Percentiles rank a stretch among this genome's conserved stretches.
Evolutionary conservation across 2,113 vertebrate genomes (phyloP).

Genomic region (Uria aalge): DNA sequence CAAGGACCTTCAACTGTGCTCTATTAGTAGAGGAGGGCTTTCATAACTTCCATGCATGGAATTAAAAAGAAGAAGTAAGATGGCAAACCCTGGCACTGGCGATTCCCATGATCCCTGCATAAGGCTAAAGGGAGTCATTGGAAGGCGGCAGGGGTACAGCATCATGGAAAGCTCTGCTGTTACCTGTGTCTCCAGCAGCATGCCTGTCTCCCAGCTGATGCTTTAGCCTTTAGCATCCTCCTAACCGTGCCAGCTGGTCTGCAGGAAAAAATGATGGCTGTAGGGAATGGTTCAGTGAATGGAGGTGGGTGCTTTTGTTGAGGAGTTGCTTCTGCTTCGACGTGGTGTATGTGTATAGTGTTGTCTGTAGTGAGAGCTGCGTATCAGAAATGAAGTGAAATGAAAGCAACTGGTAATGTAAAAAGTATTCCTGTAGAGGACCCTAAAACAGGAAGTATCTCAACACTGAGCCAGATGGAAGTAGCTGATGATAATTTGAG

Average conservation of each 20-base stretch:
- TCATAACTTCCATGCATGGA: fast-evolving
- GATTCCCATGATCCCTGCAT: too few relatives aligned
- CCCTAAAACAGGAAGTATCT: not conserved
- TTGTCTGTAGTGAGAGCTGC: not conserved
- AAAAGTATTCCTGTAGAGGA: not conserved
- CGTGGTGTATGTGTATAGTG: fast-evolving
- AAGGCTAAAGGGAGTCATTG: not conserved
- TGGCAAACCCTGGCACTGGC: not conserved
- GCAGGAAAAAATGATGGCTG: not conserved
- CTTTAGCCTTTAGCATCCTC: not conserved
- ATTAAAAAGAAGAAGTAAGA: not conserved
- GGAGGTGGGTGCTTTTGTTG: not conserved
- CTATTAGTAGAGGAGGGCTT: not conserved
- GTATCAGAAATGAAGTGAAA: not conserved
- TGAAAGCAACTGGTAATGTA: not conserved
- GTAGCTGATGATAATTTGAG: not conserved
- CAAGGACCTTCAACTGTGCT: not conserved
- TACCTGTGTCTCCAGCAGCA: not conserved
- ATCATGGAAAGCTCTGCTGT: not conserved
- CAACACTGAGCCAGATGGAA: constrained; percentile 1
- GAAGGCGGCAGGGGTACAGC: not conserved
- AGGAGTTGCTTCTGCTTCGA: not conserved
- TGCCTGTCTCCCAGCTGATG: not conserved
- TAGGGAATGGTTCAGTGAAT: not conserved
- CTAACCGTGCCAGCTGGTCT: not conserved